Evolutionary conservation across 2,888 invertebrate genomes (phyloP).

Genomic region (Clitarchus hookeri): DNA sequence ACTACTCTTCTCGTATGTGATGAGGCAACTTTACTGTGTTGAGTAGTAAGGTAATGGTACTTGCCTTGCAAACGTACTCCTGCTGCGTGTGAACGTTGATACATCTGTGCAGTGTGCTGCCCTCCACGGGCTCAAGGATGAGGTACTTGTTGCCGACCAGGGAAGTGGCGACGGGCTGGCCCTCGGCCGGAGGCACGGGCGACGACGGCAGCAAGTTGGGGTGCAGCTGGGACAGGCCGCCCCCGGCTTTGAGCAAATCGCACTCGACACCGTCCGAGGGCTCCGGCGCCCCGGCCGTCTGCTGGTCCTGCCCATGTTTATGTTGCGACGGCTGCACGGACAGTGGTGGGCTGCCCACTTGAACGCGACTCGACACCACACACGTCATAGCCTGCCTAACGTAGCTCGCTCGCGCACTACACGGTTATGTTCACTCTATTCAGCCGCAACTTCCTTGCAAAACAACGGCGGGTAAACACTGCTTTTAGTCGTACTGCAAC

Average conservation of each 20-base stretch:
- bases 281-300: background rate
- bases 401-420: background rate
- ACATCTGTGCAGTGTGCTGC: conserved; percentile 79
- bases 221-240: conserved; percentile 27
- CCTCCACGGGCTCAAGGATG: conserved; percentile 76
- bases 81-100: conserved; percentile 83
- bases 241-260: background rate
- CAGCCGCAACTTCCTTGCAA: no score
- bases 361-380: background rate
- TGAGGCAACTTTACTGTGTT: no score
- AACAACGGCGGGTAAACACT: background rate
- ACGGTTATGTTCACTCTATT: background rate
- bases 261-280: background rate
- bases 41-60: conserved; percentile 50
- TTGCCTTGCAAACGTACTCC: conserved; percentile 89
- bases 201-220: conserved; percentile 33
- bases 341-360: background rate
- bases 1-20: no score
- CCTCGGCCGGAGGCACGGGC: conserved; percentile 28
- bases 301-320: background rate
- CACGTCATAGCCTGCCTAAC: conserved; percentile 10
- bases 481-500: background rate
- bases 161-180: conserved; percentile 52
- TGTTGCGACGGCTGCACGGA: background rate
- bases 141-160: conserved; percentile 84